Evolutionary conservation across 2,797 vertebrate genomes (phyloP), one percentile per base, ranked within the genome.

Genomic region (Psittacula derbiana): DNA sequence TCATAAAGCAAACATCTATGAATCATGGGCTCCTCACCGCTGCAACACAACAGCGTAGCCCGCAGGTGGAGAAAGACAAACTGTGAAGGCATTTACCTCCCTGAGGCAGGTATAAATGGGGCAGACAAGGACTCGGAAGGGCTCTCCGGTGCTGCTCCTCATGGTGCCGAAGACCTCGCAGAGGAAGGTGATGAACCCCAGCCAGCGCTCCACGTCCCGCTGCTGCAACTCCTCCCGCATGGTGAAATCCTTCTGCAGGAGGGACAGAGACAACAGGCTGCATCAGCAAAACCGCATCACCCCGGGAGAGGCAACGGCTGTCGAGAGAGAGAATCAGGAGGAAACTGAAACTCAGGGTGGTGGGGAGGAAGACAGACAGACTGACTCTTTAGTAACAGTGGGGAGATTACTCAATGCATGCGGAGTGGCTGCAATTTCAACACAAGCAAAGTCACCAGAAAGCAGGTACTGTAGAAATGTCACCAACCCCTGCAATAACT

Each of bases 161-260:
- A 99, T 99, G 97, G 98, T 99, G 53, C 99, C 98, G 4, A 99
- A 99, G 91, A 99, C 99, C 96, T 99, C 99, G 1, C 99, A 99
- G 93, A 99, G 98, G 89, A 99, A 99, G 73, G 99, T 99, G 98
- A 99, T 99, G 98, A 99, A 99, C 52, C 99, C 99, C 86, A 99
- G 96, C 99, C 99, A 99, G 92, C 97, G 98, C 97, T 99, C 99
- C 97, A 99, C 99, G 0, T 99, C 99, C 1, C 97, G 97, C 96
- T 98, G 99, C 98, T 99, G 99, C 84, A 99, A 97, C 97, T 98
- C 98, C 90, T 99, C 99, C 24, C 99, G 98, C 71, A 98, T 98
- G 5, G 98, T 98, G 97, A 99, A 99, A 97, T 99, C 99, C 90
- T 98, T 99, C 99, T 99, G 98, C 73, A 91, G 92, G 92, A 70